phyloP scores from a whole-genome alignment of 2,113 vertebrate genomes.

The Cranoglanis bouderius region DNA sequence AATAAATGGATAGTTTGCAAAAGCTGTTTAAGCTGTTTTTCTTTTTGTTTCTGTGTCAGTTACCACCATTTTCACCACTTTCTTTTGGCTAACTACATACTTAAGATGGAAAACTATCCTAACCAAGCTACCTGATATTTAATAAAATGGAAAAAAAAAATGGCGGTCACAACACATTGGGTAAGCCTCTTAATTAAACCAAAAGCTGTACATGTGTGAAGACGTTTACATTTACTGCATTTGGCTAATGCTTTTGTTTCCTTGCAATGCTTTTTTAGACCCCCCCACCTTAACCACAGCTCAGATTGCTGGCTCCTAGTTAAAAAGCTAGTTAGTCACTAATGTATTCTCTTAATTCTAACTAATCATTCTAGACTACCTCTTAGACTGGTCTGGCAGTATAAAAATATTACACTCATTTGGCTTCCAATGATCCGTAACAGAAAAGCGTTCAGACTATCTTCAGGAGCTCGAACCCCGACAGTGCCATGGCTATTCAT shows the following conservation, averaged over 20 bases:
- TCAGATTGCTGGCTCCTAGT: neutral
- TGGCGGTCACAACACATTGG: rapidly evolving
- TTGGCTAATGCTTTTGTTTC: neutral
- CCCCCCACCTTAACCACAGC: neutral
- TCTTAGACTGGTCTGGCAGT: too few relatives aligned
- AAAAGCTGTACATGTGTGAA: neutral
- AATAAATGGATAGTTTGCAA: neutral
- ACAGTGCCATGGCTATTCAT: too few relatives aligned
- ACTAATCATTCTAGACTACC: neutral
- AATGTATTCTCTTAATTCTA: neutral
- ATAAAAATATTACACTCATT: too few relatives aligned
- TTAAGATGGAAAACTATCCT: neutral
- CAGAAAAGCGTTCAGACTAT: neutral
- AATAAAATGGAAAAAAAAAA: neutral
- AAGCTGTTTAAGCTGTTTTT: neutral
- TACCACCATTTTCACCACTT: neutral
- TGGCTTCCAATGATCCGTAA: too few relatives aligned
- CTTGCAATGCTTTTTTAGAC: too few relatives aligned
- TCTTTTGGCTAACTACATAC: neutral
- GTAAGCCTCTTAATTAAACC: neutral
- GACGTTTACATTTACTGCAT: neutral
- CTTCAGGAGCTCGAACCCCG: neutral
- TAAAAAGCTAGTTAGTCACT: neutral
- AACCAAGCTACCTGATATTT: neutral
- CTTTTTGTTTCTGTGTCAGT: neutral